A percentile compares a stretch with the other conserved stretches of the same genome.
Conservation (phyloP, 2,888 invertebrate genomes). For the Diarsia dahlii region DNA sequence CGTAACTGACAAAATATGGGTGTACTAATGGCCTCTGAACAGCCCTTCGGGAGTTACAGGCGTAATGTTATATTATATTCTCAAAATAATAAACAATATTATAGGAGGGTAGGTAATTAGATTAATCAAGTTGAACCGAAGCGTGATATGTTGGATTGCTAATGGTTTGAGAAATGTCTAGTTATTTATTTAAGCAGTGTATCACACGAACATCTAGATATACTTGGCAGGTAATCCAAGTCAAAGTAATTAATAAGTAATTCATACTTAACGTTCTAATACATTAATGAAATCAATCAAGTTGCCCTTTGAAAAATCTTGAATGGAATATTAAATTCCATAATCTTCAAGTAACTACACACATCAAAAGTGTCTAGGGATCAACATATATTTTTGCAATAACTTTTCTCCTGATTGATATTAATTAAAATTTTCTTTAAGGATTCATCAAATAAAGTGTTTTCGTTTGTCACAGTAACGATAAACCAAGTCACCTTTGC, state of each 20-base stretch:
- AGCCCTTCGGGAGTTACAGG: no score
- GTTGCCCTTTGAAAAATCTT: neutral
- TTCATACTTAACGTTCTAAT: neutral
- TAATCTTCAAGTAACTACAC: neutral
- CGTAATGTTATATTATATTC: no score
- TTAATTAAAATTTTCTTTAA: no score
- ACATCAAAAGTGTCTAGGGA: no score
- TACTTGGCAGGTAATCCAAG: neutral
- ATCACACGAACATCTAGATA: slow-evolving; percentile 17
- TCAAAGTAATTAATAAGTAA: neutral
- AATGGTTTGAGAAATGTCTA: neutral
- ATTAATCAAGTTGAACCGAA: neutral
- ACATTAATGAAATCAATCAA: neutral
- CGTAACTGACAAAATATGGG: no score
- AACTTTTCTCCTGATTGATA: no score
- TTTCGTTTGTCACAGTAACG: no score
- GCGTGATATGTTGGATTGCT: neutral
- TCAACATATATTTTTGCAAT: no score
- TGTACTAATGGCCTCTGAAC: no score
- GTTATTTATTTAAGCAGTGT: neutral
- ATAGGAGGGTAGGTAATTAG: neutral
- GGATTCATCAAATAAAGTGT: no score
- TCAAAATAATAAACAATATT: neutral
- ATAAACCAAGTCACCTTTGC: no score
- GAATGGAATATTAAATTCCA: neutral